Evolutionary conservation across 2,113 vertebrate genomes (phyloP), one percentile per base, ranked within the genome.

Genomic region (Percina caprodes): DNA sequence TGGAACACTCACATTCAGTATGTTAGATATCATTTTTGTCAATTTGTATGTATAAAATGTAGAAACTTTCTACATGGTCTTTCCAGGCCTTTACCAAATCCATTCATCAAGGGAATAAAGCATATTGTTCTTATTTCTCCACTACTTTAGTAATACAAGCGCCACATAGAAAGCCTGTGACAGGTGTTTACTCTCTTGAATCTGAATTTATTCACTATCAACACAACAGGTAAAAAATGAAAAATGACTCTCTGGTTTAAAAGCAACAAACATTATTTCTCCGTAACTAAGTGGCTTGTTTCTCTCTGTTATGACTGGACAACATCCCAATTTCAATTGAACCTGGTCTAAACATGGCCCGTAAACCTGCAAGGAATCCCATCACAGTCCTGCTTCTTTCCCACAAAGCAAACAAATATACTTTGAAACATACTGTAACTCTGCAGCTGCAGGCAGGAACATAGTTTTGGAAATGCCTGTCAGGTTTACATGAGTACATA

Each of bases 11-110:
- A 55, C 52, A 70, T 85, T 86, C 62, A 69, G 62, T 66, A 54
- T 79, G 66, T 84, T 78, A 80, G 46, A 77, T 78, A 87, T 83
- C 45, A 58, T 19, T 82, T 84, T 74, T n/a, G 11, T 88, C 58
- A 82, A 87, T 84, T 82, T 85, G 80, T 84, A 52, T 83, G 63
- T 18, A 65, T 11, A 85, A 89, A 86, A 74, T 60, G 33, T 76
- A 78, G 61, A 30, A 19, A 46, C 68, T 63, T 56, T 75, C 23
- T 39, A 56, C 75, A 84, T 70, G 58, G 15, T 62, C 74, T 66
- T 74, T 68, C 54, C 3, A 21, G 52, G 60, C n/a, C 30, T 49
- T 56, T 35, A 76, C 13, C 26, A 61, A 60, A 48, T 62, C n/a
- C 51, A 19, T 61, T 80, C 8, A 74, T 76, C 52, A 6, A 18